phyloP scores from a whole-genome alignment of 2,113 vertebrate genomes.

The Myiozetetes cayanensis region DNA sequence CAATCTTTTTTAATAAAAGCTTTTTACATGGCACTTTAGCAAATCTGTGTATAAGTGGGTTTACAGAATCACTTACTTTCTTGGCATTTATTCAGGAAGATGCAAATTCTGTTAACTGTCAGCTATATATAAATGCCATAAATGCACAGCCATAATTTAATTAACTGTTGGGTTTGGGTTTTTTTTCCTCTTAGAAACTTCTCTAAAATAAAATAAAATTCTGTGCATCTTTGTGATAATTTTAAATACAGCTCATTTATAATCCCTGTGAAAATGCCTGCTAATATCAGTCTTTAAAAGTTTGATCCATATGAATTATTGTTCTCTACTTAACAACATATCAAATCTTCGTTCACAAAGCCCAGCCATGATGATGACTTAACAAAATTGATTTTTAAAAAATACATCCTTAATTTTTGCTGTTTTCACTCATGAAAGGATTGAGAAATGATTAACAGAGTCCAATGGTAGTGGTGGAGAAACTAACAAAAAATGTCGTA shows the following conservation, averaged over 20 bases:
- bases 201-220: conserved; percentile 51
- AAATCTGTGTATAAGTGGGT: conserved; percentile 73
- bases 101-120: conserved; percentile 64
- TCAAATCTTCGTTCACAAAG: too few relatives aligned
- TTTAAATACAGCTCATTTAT: conserved; percentile 20
- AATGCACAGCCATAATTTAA: conserved; percentile 63
- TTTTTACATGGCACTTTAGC: conserved; percentile 70
- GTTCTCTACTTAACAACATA: not conserved
- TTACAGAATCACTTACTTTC: conserved; percentile 69
- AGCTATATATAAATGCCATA: conserved; percentile 70
- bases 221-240: not conserved
- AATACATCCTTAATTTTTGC: not conserved
- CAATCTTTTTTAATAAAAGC: conserved; percentile 76
- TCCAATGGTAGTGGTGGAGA: not conserved
- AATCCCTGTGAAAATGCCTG: not conserved
- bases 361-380: too few relatives aligned
- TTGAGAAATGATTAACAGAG: conserved; percentile 33
- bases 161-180: not conserved
- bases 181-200: conserved; percentile 26
- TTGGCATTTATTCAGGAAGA: conserved; percentile 72
- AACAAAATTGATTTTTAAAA: not conserved
- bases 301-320: not conserved
- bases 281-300: not conserved
- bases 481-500: not conserved
- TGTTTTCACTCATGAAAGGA: conserved; percentile 40